Conservation (phyloP, 2,888 invertebrate species). For the Cremastinae sp. region DNA sequence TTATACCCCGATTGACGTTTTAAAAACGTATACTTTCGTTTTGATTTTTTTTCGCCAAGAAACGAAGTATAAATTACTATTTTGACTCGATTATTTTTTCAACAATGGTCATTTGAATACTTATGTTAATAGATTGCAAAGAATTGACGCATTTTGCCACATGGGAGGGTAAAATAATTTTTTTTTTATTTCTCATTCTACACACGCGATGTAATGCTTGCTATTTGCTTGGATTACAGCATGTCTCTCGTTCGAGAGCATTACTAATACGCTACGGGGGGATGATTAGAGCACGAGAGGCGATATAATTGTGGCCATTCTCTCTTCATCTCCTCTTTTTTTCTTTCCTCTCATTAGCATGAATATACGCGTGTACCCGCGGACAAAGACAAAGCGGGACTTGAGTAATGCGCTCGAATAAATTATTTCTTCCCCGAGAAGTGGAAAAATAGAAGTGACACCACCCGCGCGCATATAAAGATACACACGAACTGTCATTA, state of each 20-base stretch:
- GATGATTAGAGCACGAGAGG: slow-evolving; percentile 49
- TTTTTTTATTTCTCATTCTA: slow-evolving; percentile 13
- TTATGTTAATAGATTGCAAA: neutral
- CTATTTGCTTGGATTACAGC: slow-evolving; percentile 36
- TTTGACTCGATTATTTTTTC: no score
- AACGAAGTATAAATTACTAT: no score
- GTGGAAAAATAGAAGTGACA: slow-evolving; percentile 60
- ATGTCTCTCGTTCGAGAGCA: slow-evolving; percentile 23
- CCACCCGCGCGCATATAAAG: slow-evolving; percentile 52
- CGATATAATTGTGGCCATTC: slow-evolving; percentile 60
- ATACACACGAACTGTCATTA: slow-evolving; percentile 47
- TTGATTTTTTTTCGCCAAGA: no score
- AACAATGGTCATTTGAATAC: no score
- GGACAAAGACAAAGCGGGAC: neutral
- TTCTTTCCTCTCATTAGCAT: slow-evolving; percentile 38
- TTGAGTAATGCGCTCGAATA: slow-evolving; percentile 46
- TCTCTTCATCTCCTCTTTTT: slow-evolving; percentile 46
- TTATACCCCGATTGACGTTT: no score
- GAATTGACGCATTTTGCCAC: slow-evolving; percentile 8
- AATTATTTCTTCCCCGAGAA: slow-evolving; percentile 45
- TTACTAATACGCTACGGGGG: slow-evolving; percentile 50
- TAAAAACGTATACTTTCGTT: no score
- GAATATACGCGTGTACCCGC: neutral
- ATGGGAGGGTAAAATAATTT: slow-evolving; percentile 48
- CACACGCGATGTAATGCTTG: slow-evolving; percentile 26